These are phyloP conservation scores for Xestia xanthographa DNA, from an alignment of 2,888 invertebrate genomes.

Conservation along the genomic window DNA sequence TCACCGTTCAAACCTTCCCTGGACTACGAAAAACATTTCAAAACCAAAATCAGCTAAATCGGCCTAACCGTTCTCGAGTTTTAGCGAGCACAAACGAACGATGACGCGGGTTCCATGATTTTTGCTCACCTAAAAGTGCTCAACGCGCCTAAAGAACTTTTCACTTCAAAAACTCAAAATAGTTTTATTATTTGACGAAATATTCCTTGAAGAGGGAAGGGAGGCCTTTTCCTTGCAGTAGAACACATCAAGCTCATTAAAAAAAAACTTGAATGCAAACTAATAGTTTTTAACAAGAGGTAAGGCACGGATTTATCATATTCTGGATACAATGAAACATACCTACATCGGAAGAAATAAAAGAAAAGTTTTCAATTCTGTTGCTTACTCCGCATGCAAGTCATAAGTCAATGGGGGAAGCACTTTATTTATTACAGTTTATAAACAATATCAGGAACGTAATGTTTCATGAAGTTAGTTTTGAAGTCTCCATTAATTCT, in stretches of 20 bases:
- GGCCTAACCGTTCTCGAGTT: too few relatives aligned
- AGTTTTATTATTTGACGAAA: background rate
- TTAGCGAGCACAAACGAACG: too few relatives aligned
- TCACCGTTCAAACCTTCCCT: too few relatives aligned
- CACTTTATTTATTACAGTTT: slow-evolving; percentile 47
- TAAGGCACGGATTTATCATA: background rate
- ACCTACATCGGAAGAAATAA: slow-evolving; percentile 21
- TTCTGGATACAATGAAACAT: background rate
- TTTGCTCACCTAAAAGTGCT: too few relatives aligned
- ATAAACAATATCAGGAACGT: slow-evolving; percentile 4
- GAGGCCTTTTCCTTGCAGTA: background rate
- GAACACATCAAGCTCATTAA: background rate
- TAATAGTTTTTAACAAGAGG: background rate
- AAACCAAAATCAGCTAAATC: too few relatives aligned
- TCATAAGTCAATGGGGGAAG: slow-evolving; percentile 28
- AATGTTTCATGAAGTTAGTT: slow-evolving; percentile 2
- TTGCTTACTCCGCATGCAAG: slow-evolving; percentile 26
- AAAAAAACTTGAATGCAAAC: background rate
- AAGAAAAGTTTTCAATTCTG: slow-evolving; percentile 37
- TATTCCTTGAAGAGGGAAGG: background rate
- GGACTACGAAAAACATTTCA: too few relatives aligned
- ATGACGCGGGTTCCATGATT: too few relatives aligned
- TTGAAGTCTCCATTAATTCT: background rate
- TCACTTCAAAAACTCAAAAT: too few relatives aligned
- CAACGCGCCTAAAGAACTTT: too few relatives aligned